Conservation (phyloP, 2,888 invertebrate species). For the Tethea ocularis region DNA sequence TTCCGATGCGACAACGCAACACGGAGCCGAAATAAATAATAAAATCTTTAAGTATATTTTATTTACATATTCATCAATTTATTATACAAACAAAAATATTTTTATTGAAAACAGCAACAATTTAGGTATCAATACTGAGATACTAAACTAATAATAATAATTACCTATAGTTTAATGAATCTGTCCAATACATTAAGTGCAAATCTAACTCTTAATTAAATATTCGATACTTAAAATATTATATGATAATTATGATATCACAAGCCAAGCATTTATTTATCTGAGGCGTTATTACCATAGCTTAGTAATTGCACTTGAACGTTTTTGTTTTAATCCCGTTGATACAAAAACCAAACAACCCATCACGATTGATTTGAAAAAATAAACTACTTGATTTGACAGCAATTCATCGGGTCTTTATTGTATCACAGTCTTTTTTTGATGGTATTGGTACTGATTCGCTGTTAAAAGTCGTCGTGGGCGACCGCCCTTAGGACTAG, state of each 20-base stretch:
- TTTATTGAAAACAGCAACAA: not conserved
- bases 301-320: too few relatives aligned
- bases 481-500: too few relatives aligned
- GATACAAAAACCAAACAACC: too few relatives aligned
- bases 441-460: too few relatives aligned
- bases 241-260: not conserved
- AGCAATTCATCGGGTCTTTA: too few relatives aligned
- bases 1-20: too few relatives aligned
- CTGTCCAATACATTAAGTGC: not conserved
- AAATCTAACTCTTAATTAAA: not conserved
- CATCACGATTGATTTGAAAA: too few relatives aligned
- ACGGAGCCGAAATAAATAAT: not conserved
- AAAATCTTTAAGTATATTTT: not conserved
- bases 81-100: not conserved
- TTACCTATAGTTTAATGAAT: not conserved
- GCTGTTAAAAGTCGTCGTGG: too few relatives aligned
- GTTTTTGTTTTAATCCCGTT: too few relatives aligned
- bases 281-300: not conserved
- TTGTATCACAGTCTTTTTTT: too few relatives aligned
- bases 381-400: too few relatives aligned
- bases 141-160: conserved; percentile 1
- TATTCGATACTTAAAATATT: too few relatives aligned
- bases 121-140: not conserved
- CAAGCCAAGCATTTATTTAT: conserved; percentile 8
- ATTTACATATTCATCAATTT: conserved; percentile 1